Percentiles rank a stretch among this genome's conserved stretches.
Conservation (phyloP, 1,140 invertebrate species). For the Aphelenchoides fujianensis region DNA sequence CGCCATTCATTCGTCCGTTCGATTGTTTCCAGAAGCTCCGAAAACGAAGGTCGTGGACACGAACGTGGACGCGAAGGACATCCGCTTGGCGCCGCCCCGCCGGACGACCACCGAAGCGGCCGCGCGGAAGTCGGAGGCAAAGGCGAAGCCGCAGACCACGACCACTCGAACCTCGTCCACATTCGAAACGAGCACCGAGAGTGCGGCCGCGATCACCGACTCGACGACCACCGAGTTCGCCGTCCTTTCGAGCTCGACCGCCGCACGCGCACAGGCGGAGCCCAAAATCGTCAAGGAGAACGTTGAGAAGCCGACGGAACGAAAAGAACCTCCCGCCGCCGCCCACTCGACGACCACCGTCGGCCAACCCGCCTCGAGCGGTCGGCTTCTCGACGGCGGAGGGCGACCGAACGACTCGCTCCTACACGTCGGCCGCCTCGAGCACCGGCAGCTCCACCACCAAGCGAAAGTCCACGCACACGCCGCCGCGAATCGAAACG, state of each 20-base stretch:
- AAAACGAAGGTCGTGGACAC: background rate
- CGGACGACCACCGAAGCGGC: background rate
- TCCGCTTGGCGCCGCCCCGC: background rate
- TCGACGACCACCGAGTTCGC: conserved; percentile 2
- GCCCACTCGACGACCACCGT: background rate
- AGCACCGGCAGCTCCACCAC: background rate
- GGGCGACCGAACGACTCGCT: background rate
- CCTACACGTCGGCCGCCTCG: background rate
- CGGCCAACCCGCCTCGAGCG: background rate
- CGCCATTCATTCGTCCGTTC: no score
- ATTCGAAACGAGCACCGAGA: no score
- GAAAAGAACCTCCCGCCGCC: background rate
- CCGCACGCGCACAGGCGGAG: background rate
- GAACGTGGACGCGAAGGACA: background rate
- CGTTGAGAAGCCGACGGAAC: background rate
- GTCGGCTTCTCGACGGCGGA: background rate
- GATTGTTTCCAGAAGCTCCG: background rate
- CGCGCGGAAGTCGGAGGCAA: background rate
- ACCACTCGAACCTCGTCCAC: background rate
- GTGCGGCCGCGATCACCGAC: no score
- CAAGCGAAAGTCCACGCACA: background rate
- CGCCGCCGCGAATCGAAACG: background rate
- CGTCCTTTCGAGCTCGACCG: background rate
- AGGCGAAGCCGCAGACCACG: background rate
- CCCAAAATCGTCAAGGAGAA: background rate